These are phyloP conservation scores for Brachyhypopomus gauderio DNA, from an alignment of 2,113 vertebrate genomes.

Conservation along the genomic window DNA sequence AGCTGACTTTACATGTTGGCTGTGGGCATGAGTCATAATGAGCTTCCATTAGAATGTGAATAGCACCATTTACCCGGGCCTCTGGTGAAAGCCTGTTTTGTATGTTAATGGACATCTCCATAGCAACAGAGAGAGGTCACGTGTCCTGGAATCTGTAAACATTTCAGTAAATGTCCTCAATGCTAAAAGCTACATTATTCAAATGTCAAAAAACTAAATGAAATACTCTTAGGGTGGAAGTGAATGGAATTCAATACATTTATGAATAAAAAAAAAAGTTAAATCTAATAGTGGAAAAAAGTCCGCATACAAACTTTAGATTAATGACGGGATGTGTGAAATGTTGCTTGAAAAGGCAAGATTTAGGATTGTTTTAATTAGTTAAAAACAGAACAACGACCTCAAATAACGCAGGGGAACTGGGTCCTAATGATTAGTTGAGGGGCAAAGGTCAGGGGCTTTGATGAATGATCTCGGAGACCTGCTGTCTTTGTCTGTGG, in stretches of 20 bases:
- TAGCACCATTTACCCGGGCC: constrained; percentile 46
- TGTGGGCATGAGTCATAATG: constrained; percentile 27
- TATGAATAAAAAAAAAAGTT: not conserved
- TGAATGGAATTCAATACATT: not conserved
- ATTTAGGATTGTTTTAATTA: not conserved
- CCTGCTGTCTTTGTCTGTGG: not conserved
- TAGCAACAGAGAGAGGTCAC: constrained; percentile 46
- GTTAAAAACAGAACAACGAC: not conserved
- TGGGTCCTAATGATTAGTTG: not conserved
- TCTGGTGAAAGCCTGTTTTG: constrained; percentile 19
- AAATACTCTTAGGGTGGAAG: not conserved
- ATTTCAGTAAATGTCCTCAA: constrained; percentile 27
- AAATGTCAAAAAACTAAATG: not conserved
- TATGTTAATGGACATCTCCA: constrained; percentile 45
- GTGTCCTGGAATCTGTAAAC: constrained; percentile 22
- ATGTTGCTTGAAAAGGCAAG: not conserved
- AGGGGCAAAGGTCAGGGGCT: not conserved
- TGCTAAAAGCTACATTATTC: constrained; percentile 24
- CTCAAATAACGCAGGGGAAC: not conserved
- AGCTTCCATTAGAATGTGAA: constrained; percentile 44
- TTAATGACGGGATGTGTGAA: not conserved
- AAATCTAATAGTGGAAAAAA: too few relatives aligned
- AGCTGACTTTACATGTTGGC: constrained; percentile 37
- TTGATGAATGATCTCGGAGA: constrained; percentile 17
- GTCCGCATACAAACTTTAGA: not conserved